phyloP scores from a whole-genome alignment of 2,113 vertebrate species.

The Bathybates hornii region DNA sequence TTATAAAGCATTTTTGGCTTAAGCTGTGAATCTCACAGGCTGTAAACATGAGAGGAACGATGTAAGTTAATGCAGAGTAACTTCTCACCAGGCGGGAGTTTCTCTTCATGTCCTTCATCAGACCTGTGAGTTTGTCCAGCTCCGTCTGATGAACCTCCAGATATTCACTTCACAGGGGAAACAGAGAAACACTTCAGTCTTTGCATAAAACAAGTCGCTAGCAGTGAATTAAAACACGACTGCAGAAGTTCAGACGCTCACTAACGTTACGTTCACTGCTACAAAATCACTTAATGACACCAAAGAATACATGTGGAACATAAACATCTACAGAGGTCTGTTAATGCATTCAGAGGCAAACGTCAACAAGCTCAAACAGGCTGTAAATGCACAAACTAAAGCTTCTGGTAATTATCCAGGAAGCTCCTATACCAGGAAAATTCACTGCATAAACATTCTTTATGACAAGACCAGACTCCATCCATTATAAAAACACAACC shows the following conservation, averaged over 20 bases:
- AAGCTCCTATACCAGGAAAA: not conserved
- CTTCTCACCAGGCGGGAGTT: slow-evolving; percentile 92
- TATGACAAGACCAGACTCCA: not conserved
- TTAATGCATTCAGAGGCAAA: not conserved
- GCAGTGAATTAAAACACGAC: not conserved
- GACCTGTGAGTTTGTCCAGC: slow-evolving; percentile 87
- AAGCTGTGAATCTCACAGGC: not conserved
- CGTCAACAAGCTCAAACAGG: not conserved
- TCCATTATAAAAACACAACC: not conserved
- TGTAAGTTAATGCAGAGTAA: not conserved
- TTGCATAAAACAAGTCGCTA: not conserved
- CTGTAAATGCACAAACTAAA: not conserved
- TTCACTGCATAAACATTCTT: not conserved
- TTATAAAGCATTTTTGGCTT: not conserved
- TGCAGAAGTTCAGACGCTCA: not conserved
- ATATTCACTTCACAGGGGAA: slow-evolving; percentile 78
- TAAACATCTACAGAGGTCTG: not conserved
- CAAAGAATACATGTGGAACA: not conserved
- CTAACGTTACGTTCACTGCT: not conserved
- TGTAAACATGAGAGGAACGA: not conserved
- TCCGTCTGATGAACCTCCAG: slow-evolving; percentile 92
- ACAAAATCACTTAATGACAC: not conserved
- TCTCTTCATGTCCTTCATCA: slow-evolving; percentile 96
- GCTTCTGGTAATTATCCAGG: not conserved
- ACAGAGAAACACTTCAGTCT: not conserved